Evolutionary conservation across 2,888 invertebrate species (phyloP).

Genomic region (Chrysomela aeneicollis): DNA sequence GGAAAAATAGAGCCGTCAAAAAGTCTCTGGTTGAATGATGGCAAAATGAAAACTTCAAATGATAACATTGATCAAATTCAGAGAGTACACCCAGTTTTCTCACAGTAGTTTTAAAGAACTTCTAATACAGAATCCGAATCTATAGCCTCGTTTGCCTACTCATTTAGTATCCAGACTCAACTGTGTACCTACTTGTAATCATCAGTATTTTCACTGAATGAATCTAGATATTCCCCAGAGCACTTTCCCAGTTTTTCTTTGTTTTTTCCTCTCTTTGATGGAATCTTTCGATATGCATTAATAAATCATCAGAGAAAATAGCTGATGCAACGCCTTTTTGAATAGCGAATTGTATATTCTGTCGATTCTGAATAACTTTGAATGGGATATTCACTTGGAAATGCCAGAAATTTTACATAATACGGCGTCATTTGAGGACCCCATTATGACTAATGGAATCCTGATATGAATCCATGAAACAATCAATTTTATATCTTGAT

Average conservation of each 20-base stretch:
- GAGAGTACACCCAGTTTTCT: too few species aligned
- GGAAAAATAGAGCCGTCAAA: too few species aligned
- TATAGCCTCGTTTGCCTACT: too few species aligned
- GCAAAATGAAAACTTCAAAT: too few species aligned
- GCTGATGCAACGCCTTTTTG: not conserved
- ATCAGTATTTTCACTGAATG: constrained; percentile 41
- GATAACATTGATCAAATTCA: too few species aligned
- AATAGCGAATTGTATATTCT: not conserved
- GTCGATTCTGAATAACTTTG: not conserved
- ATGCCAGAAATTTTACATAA: not conserved
- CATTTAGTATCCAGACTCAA: not conserved
- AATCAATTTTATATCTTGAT: too few species aligned
- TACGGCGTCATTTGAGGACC: too few species aligned
- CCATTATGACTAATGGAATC: too few species aligned
- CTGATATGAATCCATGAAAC: too few species aligned
- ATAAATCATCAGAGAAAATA: not conserved
- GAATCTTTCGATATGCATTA: not conserved
- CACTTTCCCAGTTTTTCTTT: constrained; percentile 21
- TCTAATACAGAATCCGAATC: too few species aligned
- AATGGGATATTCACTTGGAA: not conserved
- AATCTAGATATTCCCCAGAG: not conserved
- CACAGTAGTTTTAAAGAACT: too few species aligned
- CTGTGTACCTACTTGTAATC: constrained; percentile 25
- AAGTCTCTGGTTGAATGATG: too few species aligned
- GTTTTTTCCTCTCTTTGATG: constrained; percentile 15